phyloP scores from a whole-genome alignment of 2,888 invertebrate species.

The Blera fallax region DNA sequence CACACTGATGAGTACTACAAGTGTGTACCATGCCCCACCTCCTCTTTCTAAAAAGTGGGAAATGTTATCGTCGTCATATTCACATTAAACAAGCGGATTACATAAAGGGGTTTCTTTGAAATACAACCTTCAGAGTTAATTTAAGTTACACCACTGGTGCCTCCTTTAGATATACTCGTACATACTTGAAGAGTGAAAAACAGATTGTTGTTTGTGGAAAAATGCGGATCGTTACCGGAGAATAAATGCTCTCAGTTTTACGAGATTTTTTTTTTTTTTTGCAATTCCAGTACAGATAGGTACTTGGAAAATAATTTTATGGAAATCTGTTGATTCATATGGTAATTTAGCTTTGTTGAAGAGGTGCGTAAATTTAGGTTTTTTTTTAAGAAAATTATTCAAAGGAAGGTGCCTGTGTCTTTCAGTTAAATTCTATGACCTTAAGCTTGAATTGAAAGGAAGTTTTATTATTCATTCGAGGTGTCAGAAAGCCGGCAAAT shows the following conservation, averaged over 20 bases:
- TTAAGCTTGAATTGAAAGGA: too few relatives aligned
- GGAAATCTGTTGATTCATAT: slow-evolving; percentile 32
- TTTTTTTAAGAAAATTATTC: not conserved
- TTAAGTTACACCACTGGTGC: slow-evolving; percentile 47
- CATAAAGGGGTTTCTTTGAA: slow-evolving; percentile 60
- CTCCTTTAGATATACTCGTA: slow-evolving; percentile 1
- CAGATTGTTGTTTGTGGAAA: slow-evolving; percentile 21
- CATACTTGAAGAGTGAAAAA: slow-evolving; percentile 31
- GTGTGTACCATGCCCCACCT: not conserved
- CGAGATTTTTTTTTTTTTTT: not conserved
- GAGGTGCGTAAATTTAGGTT: not conserved
- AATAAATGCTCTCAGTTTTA: too few relatives aligned
- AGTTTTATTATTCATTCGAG: too few relatives aligned
- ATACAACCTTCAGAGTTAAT: slow-evolving; percentile 67
- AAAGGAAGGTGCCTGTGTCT: not conserved
- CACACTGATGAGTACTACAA: slow-evolving; percentile 15
- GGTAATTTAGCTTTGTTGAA: slow-evolving; percentile 36
- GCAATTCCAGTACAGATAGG: slow-evolving; percentile 11
- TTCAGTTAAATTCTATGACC: not conserved
- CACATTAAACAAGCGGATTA: slow-evolving; percentile 58
- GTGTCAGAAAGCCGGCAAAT: too few relatives aligned
- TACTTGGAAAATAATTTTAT: not conserved
- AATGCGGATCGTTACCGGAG: too few relatives aligned
- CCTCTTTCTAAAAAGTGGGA: not conserved
- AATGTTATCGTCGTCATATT: slow-evolving; percentile 56